Conservation (phyloP, 1,140 invertebrate species). For the Proales similis region DNA sequence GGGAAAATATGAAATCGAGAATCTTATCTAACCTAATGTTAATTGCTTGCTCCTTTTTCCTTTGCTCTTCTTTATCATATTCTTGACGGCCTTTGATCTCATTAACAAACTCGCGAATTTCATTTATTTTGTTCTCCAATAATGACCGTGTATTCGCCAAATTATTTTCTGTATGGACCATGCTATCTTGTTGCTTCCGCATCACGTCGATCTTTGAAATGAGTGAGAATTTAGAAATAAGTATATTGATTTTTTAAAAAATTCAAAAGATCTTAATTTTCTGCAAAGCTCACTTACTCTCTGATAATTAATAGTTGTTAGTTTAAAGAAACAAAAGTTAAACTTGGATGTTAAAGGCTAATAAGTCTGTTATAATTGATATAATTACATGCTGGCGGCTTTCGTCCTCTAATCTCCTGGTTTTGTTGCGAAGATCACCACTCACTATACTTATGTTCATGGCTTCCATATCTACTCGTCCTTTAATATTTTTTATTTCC, state of each 20-base stretch:
- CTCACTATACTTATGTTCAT: constrained; percentile 10
- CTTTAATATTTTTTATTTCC: constrained; percentile 9
- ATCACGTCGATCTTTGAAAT: constrained; percentile 10
- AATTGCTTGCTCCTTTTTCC: not conserved
- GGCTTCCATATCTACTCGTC: constrained; percentile 4
- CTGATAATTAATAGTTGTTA: not conserved
- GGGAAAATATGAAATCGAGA: no score
- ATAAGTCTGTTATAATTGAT: not conserved
- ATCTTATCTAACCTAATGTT: constrained; percentile 1
- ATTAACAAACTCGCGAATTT: constrained; percentile 4
- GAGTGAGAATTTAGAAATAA: not conserved
- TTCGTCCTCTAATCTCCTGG: constrained; percentile 4
- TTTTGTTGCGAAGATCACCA: constrained; percentile 2
- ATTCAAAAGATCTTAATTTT: not conserved
- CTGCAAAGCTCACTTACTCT: not conserved
- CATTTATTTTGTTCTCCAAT: constrained; percentile 18
- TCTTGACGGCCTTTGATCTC: constrained; percentile 11
- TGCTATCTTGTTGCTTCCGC: not conserved
- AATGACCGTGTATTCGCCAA: not conserved
- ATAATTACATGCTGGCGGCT: not conserved
- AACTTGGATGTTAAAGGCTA: not conserved
- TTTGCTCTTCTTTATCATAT: constrained; percentile 5
- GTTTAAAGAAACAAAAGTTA: not conserved
- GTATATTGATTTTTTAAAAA: not conserved
- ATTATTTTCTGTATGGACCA: constrained; percentile 15